Conservation (phyloP, 2,113 vertebrate species). For the Cyprinodon tularosa region DNA sequence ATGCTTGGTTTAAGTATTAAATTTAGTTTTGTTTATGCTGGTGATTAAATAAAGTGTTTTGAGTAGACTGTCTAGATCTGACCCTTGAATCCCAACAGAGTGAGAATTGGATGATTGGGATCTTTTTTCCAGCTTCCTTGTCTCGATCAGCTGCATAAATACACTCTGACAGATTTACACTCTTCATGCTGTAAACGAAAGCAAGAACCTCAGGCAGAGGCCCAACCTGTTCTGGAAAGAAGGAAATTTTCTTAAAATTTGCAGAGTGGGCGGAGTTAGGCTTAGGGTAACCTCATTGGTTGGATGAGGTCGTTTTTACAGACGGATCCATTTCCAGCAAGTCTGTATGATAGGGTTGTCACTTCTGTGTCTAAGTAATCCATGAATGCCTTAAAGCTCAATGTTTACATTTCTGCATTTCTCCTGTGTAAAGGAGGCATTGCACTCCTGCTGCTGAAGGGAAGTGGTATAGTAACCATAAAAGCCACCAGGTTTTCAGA, state of each 20-base stretch:
- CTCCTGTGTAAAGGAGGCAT: neutral
- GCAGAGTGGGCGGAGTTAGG: neutral
- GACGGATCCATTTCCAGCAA: neutral
- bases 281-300: too few relatives aligned
- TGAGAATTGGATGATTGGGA: constrained; percentile 24
- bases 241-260: constrained; percentile 18
- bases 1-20: too few relatives aligned
- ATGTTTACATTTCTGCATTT: neutral
- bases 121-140: neutral
- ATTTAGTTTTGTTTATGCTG: too few relatives aligned
- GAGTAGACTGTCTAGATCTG: too few relatives aligned
- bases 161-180: neutral
- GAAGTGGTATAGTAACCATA: constrained; percentile 13
- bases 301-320: neutral
- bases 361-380: too few relatives aligned
- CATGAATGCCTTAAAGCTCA: neutral
- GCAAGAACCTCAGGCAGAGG: constrained; percentile 2
- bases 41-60: too few relatives aligned
- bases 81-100: constrained; percentile 11
- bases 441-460: neutral
- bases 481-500: constrained; percentile 11
- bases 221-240: constrained; percentile 21
- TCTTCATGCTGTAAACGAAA: constrained; percentile 17
- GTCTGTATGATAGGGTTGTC: neutral
- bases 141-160: neutral